A percentile compares a stretch with the other conserved stretches of the same genome.
Evolutionary conservation across 2,888 invertebrate species (phyloP).

Genomic region (Mythimna pallens): DNA sequence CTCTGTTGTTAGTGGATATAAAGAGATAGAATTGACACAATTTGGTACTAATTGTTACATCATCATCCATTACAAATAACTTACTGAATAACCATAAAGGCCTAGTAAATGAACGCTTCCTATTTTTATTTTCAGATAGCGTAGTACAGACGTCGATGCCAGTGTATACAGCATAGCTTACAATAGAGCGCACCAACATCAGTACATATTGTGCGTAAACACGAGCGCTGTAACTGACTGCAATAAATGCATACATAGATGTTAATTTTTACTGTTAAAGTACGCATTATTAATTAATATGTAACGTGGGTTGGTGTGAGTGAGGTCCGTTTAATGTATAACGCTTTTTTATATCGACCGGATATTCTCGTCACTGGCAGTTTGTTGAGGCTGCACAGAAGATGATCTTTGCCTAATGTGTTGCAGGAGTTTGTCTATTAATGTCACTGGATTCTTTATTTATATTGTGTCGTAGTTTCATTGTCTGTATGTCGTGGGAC

Average conservation of each 20-base stretch:
- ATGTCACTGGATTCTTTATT: slow-evolving; percentile 50
- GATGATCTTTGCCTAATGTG: slow-evolving; percentile 42
- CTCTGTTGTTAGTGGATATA: not conserved
- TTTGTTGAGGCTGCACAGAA: slow-evolving; percentile 57
- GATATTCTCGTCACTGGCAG: slow-evolving; percentile 73
- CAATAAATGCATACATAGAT: slow-evolving; percentile 82
- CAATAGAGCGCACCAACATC: slow-evolving; percentile 80
- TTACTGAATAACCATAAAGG: not conserved
- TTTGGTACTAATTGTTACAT: not conserved
- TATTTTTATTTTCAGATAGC: slow-evolving; percentile 75
- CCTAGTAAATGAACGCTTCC: slow-evolving; percentile 3
- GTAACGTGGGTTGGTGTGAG: slow-evolving; percentile 84
- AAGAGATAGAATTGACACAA: not conserved
- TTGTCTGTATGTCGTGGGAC: slow-evolving; percentile 23
- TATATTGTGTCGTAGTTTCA: slow-evolving; percentile 52
- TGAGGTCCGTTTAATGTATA: slow-evolving; percentile 79
- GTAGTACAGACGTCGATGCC: slow-evolving; percentile 78
- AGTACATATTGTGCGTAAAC: slow-evolving; percentile 73
- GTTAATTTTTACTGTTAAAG: slow-evolving; percentile 83
- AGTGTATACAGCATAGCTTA: slow-evolving; percentile 85
- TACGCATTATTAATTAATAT: slow-evolving; percentile 77
- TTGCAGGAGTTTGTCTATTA: slow-evolving; percentile 56
- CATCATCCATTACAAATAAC: not conserved
- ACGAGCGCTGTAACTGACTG: slow-evolving; percentile 80
- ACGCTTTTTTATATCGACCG: slow-evolving; percentile 77